Conservation (phyloP, 2,888 invertebrate genomes). For the Nineta flava region DNA sequence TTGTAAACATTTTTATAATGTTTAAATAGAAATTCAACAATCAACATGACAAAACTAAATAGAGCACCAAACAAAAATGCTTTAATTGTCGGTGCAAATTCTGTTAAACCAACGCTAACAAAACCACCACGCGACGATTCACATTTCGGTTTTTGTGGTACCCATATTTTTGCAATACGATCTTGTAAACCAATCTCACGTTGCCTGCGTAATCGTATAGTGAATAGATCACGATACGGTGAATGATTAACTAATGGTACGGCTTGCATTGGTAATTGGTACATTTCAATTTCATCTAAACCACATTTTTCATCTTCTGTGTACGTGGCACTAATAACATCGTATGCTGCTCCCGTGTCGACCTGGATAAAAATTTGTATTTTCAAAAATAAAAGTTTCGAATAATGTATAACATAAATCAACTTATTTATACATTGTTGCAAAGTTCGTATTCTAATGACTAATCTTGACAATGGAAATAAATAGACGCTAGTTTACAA, state of each 20-base stretch:
- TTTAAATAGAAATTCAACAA: too few relatives aligned
- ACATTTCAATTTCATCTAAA: constrained; percentile 39
- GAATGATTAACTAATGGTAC: constrained; percentile 37
- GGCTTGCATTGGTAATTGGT: constrained; percentile 37
- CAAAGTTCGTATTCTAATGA: too few relatives aligned
- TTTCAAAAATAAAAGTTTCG: too few relatives aligned
- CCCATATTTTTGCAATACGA: constrained; percentile 34
- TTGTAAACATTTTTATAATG: too few relatives aligned
- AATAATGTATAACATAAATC: too few relatives aligned
- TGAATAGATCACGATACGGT: constrained; percentile 39
- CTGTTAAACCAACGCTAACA: constrained; percentile 21
- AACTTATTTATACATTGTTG: too few relatives aligned
- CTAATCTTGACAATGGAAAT: too few relatives aligned
- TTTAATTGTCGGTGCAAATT: background rate
- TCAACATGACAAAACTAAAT: too few relatives aligned
- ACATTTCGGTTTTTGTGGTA: constrained; percentile 36
- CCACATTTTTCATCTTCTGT: constrained; percentile 46
- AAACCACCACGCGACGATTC: constrained; percentile 28
- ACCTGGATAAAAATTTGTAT: constrained; percentile 27
- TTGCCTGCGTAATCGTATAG: constrained; percentile 38
- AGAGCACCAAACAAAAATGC: background rate
- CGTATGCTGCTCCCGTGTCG: constrained; percentile 40
- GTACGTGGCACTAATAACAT: constrained; percentile 41
- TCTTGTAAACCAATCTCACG: constrained; percentile 39
- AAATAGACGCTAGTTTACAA: too few relatives aligned